Base-by-base conservation (phyloP, 2,113 vertebrate genomes). In the Naja naja region DNA sequence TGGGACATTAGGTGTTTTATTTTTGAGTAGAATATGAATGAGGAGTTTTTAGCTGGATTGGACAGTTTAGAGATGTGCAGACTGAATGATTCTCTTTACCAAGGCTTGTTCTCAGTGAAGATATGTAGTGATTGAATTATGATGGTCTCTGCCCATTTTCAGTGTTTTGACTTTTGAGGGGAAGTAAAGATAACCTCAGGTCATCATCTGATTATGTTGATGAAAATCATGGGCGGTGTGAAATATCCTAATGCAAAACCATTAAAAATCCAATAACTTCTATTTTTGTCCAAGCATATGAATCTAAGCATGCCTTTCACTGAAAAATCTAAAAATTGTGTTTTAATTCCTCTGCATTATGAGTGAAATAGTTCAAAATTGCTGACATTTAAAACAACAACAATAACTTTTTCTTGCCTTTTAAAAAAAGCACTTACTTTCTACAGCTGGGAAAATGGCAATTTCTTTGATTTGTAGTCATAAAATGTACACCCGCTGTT, bases 391-490 rank as follows among this genome's bases (percentile, higher is more conserved):
- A 69, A 27, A n/a, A 52, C 22, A 25, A 20, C 86, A 34, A 18
- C 64, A 58, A 22, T 22, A 34, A 27, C 43, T 69, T 49, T 54
- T 18, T 18, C 43, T 49, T 34, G 3, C 45, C 43, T 85, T 92
- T 49, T 3, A 34, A 30, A 56, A 30, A 56, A 88, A 45, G 4
- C 18, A 14, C 74, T 86, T 56, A 39, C 52, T 10, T 89, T 91
- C 43, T 85, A 88, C 20, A 91, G 0, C 89, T 93, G 88, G 54
- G 27, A 93, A 93, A 85, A 25, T 52, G 86, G 60, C 86, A 56
- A 22, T 92, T 89, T 89, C 88, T 92, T 39, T 88, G 47, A 2
- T 85, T 95, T 52, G 2, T 89, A 93, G 85, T 30, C 85, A 87
- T 85, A 87, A 89, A 52, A 47, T 1, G 55, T 5, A 91, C 94